phyloP scores from a whole-genome alignment of 2,113 vertebrate species.

The Cygnus buccinator region DNA sequence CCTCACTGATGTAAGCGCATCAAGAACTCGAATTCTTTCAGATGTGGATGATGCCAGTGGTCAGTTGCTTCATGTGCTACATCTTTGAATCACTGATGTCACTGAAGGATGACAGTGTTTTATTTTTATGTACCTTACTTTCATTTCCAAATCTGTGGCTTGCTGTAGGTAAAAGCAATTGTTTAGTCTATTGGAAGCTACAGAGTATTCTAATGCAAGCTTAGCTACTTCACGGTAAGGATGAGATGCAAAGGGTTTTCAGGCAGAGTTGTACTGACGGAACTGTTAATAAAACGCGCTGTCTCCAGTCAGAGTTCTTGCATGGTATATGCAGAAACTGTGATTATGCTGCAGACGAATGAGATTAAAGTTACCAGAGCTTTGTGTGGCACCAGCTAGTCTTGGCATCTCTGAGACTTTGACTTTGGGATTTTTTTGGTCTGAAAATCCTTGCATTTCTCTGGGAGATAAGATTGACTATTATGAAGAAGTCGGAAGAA shows the following conservation, averaged over 20 bases:
- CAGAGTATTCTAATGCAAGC: background rate
- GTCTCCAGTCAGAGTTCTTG: background rate
- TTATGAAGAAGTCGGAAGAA: background rate
- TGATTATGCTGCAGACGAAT: background rate
- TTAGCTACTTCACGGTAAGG: fast-evolving
- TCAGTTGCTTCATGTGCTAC: background rate
- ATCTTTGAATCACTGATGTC: background rate
- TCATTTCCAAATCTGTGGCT: background rate
- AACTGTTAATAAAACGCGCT: fast-evolving
- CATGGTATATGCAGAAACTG: background rate
- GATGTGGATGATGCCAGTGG: background rate
- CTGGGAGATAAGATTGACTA: background rate
- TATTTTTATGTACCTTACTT: background rate
- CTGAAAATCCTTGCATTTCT: background rate
- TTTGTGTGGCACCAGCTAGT: background rate
- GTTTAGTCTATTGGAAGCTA: background rate
- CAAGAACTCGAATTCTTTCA: background rate
- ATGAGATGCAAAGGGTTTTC: background rate
- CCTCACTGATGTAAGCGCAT: background rate
- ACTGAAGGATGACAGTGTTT: background rate
- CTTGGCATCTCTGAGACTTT: background rate
- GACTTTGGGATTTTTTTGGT: background rate
- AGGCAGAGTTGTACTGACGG: background rate
- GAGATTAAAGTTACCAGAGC: background rate
- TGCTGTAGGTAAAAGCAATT: background rate